Evolutionary conservation across 2,113 vertebrate species (phyloP), one percentile per base, ranked within the genome.

Genomic region (Coracopsis vasa): DNA sequence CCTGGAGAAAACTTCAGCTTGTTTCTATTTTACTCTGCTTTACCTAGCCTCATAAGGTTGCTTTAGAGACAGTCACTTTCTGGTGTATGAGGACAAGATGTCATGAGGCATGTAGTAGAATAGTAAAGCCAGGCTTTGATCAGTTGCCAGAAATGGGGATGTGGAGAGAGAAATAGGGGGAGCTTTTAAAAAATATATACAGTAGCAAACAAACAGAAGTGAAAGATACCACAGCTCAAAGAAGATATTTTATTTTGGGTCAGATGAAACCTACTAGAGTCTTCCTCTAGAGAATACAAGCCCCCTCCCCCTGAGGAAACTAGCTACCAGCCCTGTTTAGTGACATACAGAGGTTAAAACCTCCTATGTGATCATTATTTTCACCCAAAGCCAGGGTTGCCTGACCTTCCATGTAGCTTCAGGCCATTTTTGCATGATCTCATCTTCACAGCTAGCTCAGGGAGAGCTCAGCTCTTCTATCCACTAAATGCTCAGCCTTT

Each of bases 1-100:
- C 74, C 80, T 67, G 65, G 48, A 67, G 90, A 95, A 95, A 90
- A 27, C 10, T 88, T 90, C 74, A 75, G 41, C 70, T 94, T 88
- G 25, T 24, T 80, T 33, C 60, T 88, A 48, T 94, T 94, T 93
- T 31, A 60, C 75, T 90, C 67, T 67, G 31, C 29, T 92, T 94
- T 77, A 29, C 47, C 95, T 84, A 83, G 33, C 24, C 21, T 81
- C 62, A 58, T 53, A 65, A 87, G 85, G 62, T 80, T 86, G 27
- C 72, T 84, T 86, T 74, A 83, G 82, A 93, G 64, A 74, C 69
- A 71, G 67, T 60, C 60, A 71, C 80, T 84, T 88, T 88, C 80
- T 16, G 18, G 29, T 64, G 29, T 66, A 47, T 19, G 44, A 94
- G 67, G 54, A 80, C 83, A 78, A 80, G 39, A 86, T 91, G 72